Conservation (phyloP, 2,888 invertebrate genomes). For the Bombylius major region DNA sequence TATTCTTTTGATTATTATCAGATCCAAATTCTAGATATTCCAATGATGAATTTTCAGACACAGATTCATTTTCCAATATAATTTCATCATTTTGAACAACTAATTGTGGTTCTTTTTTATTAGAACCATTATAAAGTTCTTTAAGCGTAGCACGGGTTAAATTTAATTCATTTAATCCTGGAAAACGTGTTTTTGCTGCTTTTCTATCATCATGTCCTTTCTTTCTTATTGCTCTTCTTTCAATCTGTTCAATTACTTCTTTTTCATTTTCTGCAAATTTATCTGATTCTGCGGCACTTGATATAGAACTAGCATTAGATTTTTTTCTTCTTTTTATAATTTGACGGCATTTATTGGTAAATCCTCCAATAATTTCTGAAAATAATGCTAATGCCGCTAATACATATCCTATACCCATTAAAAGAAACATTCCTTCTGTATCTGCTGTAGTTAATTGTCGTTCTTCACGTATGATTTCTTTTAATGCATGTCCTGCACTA, state of each 20-base stretch:
- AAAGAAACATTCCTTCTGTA: constrained; percentile 69
- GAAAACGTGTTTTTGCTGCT: constrained; percentile 18
- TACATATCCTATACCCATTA: constrained; percentile 56
- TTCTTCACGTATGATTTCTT: constrained; percentile 45
- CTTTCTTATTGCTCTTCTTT: constrained; percentile 18
- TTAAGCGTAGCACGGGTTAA: constrained; percentile 28
- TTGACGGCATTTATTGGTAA: constrained; percentile 44
- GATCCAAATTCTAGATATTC: neutral
- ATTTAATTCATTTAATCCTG: constrained; percentile 27
- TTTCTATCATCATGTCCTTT: constrained; percentile 13
- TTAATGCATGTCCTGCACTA: constrained; percentile 34
- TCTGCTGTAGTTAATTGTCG: constrained; percentile 64
- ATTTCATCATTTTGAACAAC: constrained; percentile 17
- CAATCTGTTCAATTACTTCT: constrained; percentile 18
- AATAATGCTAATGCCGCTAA: constrained; percentile 48
- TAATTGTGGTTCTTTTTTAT: constrained; percentile 17
- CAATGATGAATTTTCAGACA: constrained; percentile 14
- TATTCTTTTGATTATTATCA: too few species aligned
- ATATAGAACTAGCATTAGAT: constrained; percentile 23
- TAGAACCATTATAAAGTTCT: constrained; percentile 26
- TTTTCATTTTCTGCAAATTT: neutral
- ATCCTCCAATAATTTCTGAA: constrained; percentile 60
- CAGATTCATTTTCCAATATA: constrained; percentile 16
- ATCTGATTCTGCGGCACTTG: constrained; percentile 19
- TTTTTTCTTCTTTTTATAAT: constrained; percentile 26